Evolutionary conservation across 2,888 invertebrate species (phyloP), one percentile per base, ranked within the genome.

Genomic region (Nomada hirtipes): DNA sequence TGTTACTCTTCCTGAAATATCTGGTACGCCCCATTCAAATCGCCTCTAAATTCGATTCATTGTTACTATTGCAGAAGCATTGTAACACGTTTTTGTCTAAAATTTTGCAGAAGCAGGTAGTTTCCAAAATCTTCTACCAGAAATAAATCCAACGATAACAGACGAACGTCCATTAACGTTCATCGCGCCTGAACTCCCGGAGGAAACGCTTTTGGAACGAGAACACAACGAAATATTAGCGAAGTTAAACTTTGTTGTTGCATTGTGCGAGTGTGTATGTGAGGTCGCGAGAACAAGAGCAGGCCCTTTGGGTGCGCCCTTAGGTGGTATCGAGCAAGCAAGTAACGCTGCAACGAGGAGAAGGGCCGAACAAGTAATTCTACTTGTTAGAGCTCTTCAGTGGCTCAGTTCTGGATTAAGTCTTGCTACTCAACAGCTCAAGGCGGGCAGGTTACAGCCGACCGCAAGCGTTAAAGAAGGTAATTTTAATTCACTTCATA

Each of bases 151-250:
- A 20, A 90, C 89, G 3, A 80, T 76, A 64, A 86, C 84, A 23
- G 94, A 94, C 50, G 93, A 94, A 52, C 94, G 94, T 85, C 96
- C 96, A 26, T 94, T 96, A 84, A 95, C 96, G 88, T 98, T 98
- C 94, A 96, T 97, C 92, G 97, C 98, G 23, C 99, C 98, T 18
- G 98, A 98, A 93, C 95, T 99, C 90, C 98, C 98, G 73, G 98
- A 98, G 94, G 99, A 99, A 94, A 99, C 99, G 20, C 95, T 99
- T 65, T 96, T 99, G 91, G 98, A 98, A 96, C 97, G 97, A 92
- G 98, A 98, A 94, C 99, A 99, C 95, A 98, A 98, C 95, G 98
- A 98, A 94, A 98, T 98, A 63, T 95, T 99, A 94, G 98, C 98
- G 26, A 99, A 99, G 94, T 95, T 99, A 89, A 98, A 99, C 95